Conservation (phyloP, 2,888 invertebrate species). For the Scotopteryx bipunctaria region DNA sequence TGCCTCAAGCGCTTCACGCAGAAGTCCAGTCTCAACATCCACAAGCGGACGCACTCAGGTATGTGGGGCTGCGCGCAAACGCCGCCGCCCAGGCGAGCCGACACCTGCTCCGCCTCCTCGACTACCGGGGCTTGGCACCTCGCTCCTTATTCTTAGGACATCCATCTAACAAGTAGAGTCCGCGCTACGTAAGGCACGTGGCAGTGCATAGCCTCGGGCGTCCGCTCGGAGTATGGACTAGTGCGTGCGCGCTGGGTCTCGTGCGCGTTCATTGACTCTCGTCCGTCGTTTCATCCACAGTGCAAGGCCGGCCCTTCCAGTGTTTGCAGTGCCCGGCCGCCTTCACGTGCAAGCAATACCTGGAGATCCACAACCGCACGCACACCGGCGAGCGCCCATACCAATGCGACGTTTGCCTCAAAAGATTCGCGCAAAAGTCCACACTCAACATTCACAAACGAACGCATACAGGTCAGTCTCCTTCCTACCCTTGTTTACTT, state of each 20-base stretch:
- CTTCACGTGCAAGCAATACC: slow-evolving; percentile 83
- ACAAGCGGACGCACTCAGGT: slow-evolving; percentile 90
- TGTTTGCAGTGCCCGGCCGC: slow-evolving; percentile 84
- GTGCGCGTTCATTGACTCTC: slow-evolving; percentile 43
- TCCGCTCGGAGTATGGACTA: slow-evolving; percentile 37
- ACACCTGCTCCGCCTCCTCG: not conserved
- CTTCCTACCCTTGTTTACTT: slow-evolving; percentile 21
- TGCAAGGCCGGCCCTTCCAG: slow-evolving; percentile 84
- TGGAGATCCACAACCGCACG: slow-evolving; percentile 82
- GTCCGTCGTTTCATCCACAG: slow-evolving; percentile 61
- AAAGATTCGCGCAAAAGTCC: slow-evolving; percentile 92
- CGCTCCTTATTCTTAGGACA: not conserved
- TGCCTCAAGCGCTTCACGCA: slow-evolving; percentile 92
- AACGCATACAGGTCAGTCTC: slow-evolving; percentile 86
- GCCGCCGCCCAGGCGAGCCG: slow-evolving; percentile 25
- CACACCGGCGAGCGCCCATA: slow-evolving; percentile 83
- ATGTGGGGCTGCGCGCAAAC: slow-evolving; percentile 53
- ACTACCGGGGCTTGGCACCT: not conserved
- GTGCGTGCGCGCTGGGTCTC: slow-evolving; percentile 22
- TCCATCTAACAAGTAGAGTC: not conserved
- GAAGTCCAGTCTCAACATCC: slow-evolving; percentile 92
- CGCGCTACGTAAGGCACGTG: not conserved
- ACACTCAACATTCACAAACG: slow-evolving; percentile 92
- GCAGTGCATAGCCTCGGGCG: slow-evolving; percentile 27
- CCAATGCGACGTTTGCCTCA: slow-evolving; percentile 89